phyloP scores from a whole-genome alignment of 1,140 invertebrate species.

The Drosophila dunni region DNA sequence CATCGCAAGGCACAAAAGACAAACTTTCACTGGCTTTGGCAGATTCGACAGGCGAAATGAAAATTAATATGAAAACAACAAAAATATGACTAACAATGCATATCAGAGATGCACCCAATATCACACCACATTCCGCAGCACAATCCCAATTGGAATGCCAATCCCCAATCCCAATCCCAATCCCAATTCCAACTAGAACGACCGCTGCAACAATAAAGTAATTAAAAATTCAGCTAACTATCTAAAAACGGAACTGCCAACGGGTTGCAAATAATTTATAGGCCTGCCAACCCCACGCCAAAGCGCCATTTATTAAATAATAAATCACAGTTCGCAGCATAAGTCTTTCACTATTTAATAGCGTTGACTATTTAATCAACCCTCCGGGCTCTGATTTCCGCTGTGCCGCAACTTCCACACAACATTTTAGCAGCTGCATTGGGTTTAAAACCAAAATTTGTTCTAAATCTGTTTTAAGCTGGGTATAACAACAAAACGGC shows the following conservation, averaged over 20 bases:
- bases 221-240: constrained; percentile 70
- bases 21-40: constrained; percentile 70
- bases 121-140: constrained; percentile 4
- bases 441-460: background rate
- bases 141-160: background rate
- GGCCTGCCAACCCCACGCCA: constrained; percentile 13
- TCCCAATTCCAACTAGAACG: constrained; percentile 21
- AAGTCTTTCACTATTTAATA: constrained; percentile 30
- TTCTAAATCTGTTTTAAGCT: background rate
- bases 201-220: constrained; percentile 56
- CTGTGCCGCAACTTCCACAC: background rate
- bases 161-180: background rate
- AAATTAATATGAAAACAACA: constrained; percentile 74
- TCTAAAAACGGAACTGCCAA: constrained; percentile 40
- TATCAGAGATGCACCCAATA: constrained; percentile 21
- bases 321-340: constrained; percentile 17
- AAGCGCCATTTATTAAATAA: constrained; percentile 37
- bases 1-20: constrained; percentile 76
- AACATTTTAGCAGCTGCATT: background rate
- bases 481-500: too few relatives aligned
- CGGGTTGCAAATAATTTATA: constrained; percentile 34
- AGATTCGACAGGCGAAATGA: constrained; percentile 75
- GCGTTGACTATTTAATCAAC: constrained; percentile 23
- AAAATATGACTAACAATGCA: constrained; percentile 43
- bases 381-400: background rate